Percentiles rank a stretch among this genome's conserved stretches.
phyloP scores from a whole-genome alignment of 2,113 vertebrate genomes.

The Ellobius talpinus region DNA sequence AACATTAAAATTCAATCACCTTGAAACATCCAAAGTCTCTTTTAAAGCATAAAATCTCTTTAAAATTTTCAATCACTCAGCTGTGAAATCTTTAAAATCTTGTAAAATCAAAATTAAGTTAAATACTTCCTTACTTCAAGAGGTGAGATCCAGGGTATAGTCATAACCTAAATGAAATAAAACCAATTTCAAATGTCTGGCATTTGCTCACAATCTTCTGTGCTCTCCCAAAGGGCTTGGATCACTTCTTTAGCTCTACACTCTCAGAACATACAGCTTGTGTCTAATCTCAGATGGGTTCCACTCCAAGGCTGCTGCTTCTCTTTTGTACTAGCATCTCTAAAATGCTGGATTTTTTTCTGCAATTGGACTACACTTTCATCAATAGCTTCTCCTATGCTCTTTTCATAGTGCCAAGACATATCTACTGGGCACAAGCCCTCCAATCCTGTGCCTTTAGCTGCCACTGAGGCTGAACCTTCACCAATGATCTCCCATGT shows the following conservation, averaged over 20 bases:
- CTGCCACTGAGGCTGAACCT: neutral
- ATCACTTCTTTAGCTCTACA: neutral
- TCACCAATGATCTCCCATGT: neutral
- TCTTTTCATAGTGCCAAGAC: neutral
- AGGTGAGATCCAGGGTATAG: neutral
- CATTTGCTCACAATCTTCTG: neutral
- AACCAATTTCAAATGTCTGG: neutral
- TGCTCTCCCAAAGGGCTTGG: no score
- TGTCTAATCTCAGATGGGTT: neutral
- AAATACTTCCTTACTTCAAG: neutral
- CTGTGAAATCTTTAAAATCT: neutral
- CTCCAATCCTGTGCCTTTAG: neutral
- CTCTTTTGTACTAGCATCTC: neutral
- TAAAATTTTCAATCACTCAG: neutral
- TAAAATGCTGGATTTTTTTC: neutral
- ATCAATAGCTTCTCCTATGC: neutral
- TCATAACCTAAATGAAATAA: neutral
- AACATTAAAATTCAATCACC: neutral
- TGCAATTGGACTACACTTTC: neutral
- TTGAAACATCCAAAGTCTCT: neutral
- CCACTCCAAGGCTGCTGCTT: neutral
- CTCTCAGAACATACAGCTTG: neutral
- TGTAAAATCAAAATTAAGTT: neutral
- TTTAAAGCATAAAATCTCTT: neutral
- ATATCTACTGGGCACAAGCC: neutral